Percentiles rank a stretch among this genome's conserved stretches.
These are phyloP conservation scores for Zosterops japonicus DNA, from an alignment of 2,113 vertebrate species.

Conservation along the genomic window DNA sequence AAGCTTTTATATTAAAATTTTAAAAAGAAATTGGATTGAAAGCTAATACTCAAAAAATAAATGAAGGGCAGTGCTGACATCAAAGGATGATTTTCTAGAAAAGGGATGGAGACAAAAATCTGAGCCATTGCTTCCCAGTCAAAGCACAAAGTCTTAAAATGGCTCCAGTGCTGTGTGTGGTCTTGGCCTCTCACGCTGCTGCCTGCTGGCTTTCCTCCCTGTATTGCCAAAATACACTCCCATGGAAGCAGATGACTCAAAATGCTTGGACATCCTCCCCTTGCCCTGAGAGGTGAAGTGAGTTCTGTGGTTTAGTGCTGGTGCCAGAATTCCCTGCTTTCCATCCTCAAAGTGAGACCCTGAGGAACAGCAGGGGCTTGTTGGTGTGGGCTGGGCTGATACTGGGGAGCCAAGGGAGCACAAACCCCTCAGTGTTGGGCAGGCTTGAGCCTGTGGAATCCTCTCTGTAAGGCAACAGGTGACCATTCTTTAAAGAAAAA, in stretches of 20 bases:
- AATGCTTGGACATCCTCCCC: neutral
- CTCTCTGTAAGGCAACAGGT: neutral
- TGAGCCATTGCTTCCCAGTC: neutral
- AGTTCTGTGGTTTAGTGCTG: neutral
- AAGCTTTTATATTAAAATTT: neutral
- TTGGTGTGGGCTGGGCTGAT: neutral
- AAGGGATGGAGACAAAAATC: neutral
- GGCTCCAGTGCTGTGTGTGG: neutral
- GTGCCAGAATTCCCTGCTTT: neutral
- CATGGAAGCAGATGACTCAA: neutral
- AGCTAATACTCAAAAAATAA: neutral
- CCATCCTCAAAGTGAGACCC: neutral
- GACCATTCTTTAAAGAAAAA: neutral
- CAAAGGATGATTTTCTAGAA: neutral
- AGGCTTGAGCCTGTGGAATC: neutral
- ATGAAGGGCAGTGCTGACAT: neutral
- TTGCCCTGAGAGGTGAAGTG: neutral
- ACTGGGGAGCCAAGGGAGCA: neutral
- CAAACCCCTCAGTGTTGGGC: neutral
- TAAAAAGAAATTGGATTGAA: neutral
- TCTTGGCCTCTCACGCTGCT: neutral
- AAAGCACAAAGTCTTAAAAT: neutral
- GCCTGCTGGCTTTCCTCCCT: neutral
- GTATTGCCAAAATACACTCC: neutral
- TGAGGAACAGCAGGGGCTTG: neutral